Base-by-base conservation (phyloP, 2,888 invertebrate species). In the Neoaliturus tenellus region DNA sequence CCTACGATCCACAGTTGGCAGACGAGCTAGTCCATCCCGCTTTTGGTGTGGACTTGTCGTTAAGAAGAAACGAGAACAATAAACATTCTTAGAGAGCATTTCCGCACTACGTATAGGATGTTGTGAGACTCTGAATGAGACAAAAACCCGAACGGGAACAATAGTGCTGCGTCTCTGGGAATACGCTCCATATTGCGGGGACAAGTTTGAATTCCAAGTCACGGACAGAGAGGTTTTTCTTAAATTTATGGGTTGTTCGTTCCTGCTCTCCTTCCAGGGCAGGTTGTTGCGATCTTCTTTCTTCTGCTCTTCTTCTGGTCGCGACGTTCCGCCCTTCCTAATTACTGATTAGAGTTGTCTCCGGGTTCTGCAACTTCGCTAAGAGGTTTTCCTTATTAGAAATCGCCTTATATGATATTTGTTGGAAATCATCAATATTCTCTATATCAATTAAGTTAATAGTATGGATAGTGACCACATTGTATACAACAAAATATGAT, bases 171-270 rank as follows among this genome's bases (percentile, higher is more conserved):
- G 17, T 12, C 20, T 20, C 71, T 23, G 39, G 71, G 71, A 73
- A 73, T 41, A 48, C 2, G n/a, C 28, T 44, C 75, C 41, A 44
- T 44, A 75, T 28, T 14, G 28, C 28, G 75, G 48, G 23, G 75
- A 44, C 44, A 17, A 44, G 25, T 75, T 75, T 75, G 28, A 44
- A 75, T 75, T 75, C 75, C 75, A 81, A 81, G 67, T 81, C 62
- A 81, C 67, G 81, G 67, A 67, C 25, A 28, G n/a, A 25, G 28
- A 10, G 58, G 80, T 81, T 81, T 81, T 81, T 58, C 67, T 81
- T 39, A 44, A 81, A 81, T 81, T 81, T 67, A 44, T 81, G 62
- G 39, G 62, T 62, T 67, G 81, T 48, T 44, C 75, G 71, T 31
- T 41, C 23, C 41, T n/a, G 3, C 28, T 23, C 48, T 28, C 75